These are phyloP conservation scores for Piprites chloris DNA, from an alignment of 2,113 vertebrate species.

Conservation along the genomic window DNA sequence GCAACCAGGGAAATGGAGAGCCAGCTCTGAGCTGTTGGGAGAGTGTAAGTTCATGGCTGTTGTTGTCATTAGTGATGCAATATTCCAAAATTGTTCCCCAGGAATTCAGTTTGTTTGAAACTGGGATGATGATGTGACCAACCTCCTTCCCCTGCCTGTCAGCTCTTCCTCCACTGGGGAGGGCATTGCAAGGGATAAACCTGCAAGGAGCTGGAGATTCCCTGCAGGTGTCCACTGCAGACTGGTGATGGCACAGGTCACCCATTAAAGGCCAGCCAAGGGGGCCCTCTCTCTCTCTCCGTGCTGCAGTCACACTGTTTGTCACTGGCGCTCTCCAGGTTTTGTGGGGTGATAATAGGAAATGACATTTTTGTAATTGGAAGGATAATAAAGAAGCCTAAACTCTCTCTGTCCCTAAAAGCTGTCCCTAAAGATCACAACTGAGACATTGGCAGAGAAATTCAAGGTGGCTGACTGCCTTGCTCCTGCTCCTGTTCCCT, in stretches of 20 bases:
- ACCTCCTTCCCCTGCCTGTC: neutral
- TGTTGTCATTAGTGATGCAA: neutral
- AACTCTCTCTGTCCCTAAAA: neutral
- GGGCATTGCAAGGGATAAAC: accelerated
- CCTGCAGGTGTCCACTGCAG: neutral
- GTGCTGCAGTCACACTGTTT: neutral
- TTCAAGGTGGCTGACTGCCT: neutral
- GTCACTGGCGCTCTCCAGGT: neutral
- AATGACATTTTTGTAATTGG: neutral
- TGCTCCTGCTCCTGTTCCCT: neutral
- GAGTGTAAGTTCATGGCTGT: accelerated
- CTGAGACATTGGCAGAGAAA: neutral
- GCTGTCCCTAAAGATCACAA: neutral
- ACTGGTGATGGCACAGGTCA: neutral
- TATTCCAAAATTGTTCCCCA: neutral
- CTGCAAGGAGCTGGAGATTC: neutral
- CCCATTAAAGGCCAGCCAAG: neutral
- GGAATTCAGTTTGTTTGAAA: neutral
- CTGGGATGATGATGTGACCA: neutral
- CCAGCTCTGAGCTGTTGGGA: accelerated
- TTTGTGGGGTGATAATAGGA: neutral
- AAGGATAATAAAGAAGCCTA: neutral
- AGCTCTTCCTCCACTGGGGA: neutral
- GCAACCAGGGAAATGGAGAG: neutral
- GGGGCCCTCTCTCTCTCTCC: neutral